Base-by-base conservation (phyloP, 2,797 vertebrate species). In the Synaphobranchus kaupii region DNA sequence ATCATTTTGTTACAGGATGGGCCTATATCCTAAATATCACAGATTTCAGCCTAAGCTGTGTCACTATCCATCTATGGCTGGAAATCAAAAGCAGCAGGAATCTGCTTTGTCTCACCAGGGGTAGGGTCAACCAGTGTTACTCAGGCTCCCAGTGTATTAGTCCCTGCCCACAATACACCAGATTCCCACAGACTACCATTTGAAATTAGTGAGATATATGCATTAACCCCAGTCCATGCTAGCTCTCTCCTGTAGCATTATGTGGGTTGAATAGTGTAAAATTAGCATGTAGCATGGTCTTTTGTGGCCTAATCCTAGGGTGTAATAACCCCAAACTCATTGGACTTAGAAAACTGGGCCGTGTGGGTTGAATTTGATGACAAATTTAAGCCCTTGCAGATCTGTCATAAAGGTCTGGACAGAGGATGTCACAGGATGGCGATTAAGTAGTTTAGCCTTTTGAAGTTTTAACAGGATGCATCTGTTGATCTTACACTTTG, bases 401-500 rank as follows among this genome's bases (percentile, higher is more conserved):
- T 52, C 44, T 52, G 48, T 48, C 80, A 82, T 82, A 3, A 82
- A 50, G 48, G 80, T 22, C 44, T 82, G 80, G 44, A 25, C 48
- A 22, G 80, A 52, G 22, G 39, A 47, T 85, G 84, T 50, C 31
- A 85, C 34, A 20, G 83, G 20, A 31, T 34, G 22, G 44, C n/a
- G 34, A 68, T 76, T 76, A 15, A 39, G 17, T 76, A 76, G n/a
- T 63, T 60, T 44, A 28, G 44, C 85, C 71, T 76, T 73, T 56
- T 86, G 85, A 73, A 85, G 68, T 31, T 66, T 63, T 85, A 44
- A 34, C 85, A 86, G 85, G 85, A 86, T 86, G 50, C 31, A 68
- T 86, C 85, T 86, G 85, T 68, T 86, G 71, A n/a, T 66, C 56
- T 85, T 85, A 22, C 66, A 76, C 66, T 86, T 50, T 76, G 66